Evolutionary conservation across 2,113 vertebrate genomes (phyloP), one percentile per base, ranked within the genome.

Genomic region (Hyla sarda): DNA sequence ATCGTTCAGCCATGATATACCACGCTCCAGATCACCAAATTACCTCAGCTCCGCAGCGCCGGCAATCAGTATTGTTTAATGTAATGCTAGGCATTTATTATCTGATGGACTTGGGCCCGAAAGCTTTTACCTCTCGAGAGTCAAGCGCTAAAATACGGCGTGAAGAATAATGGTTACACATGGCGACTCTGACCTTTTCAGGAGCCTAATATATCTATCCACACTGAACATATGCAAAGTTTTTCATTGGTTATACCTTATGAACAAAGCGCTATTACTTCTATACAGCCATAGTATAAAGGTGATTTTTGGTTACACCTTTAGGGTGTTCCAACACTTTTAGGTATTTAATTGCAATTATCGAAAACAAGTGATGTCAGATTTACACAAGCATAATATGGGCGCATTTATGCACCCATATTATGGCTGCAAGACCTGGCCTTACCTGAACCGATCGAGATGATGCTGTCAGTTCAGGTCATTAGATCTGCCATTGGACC

Each of bases 31-130:
- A 62, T 62, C 54, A 54, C 78, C 78, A 81, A 45, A 58, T 81
- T 65, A 81, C 78, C 56, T 45, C 56, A 37, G 50, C 28, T 77
- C 48, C 67, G 17, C 19, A 37, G 30, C 21, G 34, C 50, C 56
- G 21, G 76, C 21, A 56, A 79, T 79, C 76, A 79, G 76, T 58
- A n/a, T 23, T 37, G 50, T 79, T 37, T 79, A 74, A 41, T 79
- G 50, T 54, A 58, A 79, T 37, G 52, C 52, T 34, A 34, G 76
- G 9, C 52, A 58, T 79, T 79, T 79, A 79, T 79, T 58, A 79
- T 79, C 50, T 37, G 2, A 23, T n/a, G 76, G 76, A 58, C 52
- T 34, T 37, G 30, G 76, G 30, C 30, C 76, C 52, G 30, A 32
- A 30, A 54, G 76, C 76, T 30, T 76, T 76, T 28, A 30, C 16